Evolutionary conservation across 2,113 vertebrate genomes (phyloP), one percentile per base, ranked within the genome.

Genomic region (Corvus hawaiiensis): DNA sequence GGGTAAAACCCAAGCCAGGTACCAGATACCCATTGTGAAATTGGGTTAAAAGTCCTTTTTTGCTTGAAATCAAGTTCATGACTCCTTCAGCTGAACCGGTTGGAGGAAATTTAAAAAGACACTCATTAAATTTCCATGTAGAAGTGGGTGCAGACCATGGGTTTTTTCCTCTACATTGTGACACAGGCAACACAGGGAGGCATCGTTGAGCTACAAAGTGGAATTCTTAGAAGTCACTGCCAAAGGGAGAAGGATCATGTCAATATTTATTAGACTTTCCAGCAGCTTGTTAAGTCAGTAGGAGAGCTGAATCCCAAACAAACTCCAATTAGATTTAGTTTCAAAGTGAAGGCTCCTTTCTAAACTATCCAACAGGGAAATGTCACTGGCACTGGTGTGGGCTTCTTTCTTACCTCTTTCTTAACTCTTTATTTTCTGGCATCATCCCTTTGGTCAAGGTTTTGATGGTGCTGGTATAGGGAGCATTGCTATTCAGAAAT

Each of bases 241-340:
- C 55, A 67, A 88, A 90, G 67, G 55, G 52, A 90, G 72, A 81
- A 54, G 30, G 35, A 94, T 72, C 55, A 55, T 58, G 86, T 95
- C 94, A 96, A 88, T 94, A 97, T 94, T 97, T 95, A 90, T 96
- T 94, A 96, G 77, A 44, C 55, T 72, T 91, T 43, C 68, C 51
- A 92, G 74, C 62, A 93, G 56, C 87, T 94, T 74, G 75, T 91
- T 96, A 96, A 95, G 84, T 90, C 87, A 67, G 62, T 79, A 94
- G 89, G 75, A 82, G 82, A 94, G 69, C 61, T 92, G 90, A 97
- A 96, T 96, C 90, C 82, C 81, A 97, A 89, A 80, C 51, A 96
- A 96, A 84, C 26, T 93, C 62, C 84, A 87, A 82, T 93, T 82
- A 96, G 75, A 91, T 96, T 93, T 93, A 64, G 82, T 95, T 97